Percentiles rank a stretch among this genome's conserved stretches.
Evolutionary conservation across 2,888 invertebrate species (phyloP).

Genomic region (Cheilosia impressa): DNA sequence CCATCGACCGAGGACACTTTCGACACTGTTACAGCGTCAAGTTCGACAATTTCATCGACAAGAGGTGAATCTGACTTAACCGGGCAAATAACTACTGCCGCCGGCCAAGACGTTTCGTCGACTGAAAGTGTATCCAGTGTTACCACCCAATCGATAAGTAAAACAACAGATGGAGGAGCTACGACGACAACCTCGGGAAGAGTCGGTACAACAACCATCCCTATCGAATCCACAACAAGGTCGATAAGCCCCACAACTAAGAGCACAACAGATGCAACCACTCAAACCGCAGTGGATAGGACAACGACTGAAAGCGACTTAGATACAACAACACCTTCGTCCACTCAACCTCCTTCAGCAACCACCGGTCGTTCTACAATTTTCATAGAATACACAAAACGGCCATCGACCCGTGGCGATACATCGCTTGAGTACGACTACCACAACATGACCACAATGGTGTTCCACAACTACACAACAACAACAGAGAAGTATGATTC

Average conservation of each 20-base stretch:
- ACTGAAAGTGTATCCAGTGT: neutral
- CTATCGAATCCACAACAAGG: neutral
- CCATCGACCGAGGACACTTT: conserved; percentile 57
- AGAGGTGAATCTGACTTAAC: conserved; percentile 57
- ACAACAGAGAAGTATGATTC: conserved; percentile 68
- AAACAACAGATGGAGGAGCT: conserved; percentile 38
- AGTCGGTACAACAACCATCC: neutral
- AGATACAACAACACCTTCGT: conserved; percentile 79
- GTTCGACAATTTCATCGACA: conserved; percentile 45
- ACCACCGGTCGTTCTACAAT: conserved; percentile 68
- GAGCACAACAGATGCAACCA: conserved; percentile 2
- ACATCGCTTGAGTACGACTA: conserved; percentile 81
- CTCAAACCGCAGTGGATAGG: neutral
- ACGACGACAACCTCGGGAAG: conserved; percentile 41
- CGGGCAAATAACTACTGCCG: conserved; percentile 13
- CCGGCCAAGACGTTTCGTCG: conserved; percentile 28
- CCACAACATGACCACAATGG: conserved; percentile 77
- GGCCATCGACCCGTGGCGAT: conserved; percentile 80
- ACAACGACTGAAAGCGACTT: conserved; percentile 47
- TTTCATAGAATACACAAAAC: conserved; percentile 61
- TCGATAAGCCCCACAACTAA: conserved; percentile 20
- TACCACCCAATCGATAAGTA: conserved; percentile 3
- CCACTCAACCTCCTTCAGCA: conserved; percentile 74
- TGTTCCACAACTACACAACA: conserved; percentile 69
- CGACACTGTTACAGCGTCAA: conserved; percentile 34